Conservation (phyloP, 2,113 vertebrate genomes). For the Noctilio leporinus region DNA sequence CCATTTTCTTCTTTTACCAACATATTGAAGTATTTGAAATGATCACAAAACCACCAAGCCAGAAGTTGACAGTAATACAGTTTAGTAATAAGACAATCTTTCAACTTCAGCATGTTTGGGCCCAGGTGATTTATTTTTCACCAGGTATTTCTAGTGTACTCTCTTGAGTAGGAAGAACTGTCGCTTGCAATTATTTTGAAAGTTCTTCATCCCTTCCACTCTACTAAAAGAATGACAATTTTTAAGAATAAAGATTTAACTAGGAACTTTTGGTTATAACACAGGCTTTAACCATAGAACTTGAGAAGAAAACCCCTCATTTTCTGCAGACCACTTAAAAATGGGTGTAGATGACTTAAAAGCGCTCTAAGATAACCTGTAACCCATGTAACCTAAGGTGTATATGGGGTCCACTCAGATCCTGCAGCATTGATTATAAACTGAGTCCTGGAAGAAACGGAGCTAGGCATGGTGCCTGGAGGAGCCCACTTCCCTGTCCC, state of each 20-base stretch:
- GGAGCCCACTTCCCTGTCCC: background rate
- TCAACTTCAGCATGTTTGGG: background rate
- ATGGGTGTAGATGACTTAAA: background rate
- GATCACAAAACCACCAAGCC: background rate
- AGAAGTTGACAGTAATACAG: background rate
- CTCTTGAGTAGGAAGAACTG: background rate
- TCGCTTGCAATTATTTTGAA: background rate
- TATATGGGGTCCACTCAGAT: background rate
- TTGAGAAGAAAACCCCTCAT: background rate
- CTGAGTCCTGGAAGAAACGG: background rate
- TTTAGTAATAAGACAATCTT: background rate
- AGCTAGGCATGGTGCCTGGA: background rate
- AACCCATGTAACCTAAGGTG: background rate
- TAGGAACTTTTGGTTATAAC: background rate
- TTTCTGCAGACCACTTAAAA: background rate
- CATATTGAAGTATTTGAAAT: background rate
- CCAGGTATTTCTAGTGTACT: background rate
- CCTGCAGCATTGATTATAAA: rapidly evolving
- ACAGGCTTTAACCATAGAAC: background rate
- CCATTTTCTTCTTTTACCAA: background rate
- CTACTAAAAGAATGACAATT: background rate
- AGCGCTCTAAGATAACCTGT: background rate
- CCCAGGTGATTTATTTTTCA: background rate
- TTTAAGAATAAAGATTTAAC: constrained; percentile 20
- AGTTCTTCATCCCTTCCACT: background rate